Evolutionary conservation across 2,797 vertebrate genomes (phyloP).

Genomic region (Phalloptychus januarius): DNA sequence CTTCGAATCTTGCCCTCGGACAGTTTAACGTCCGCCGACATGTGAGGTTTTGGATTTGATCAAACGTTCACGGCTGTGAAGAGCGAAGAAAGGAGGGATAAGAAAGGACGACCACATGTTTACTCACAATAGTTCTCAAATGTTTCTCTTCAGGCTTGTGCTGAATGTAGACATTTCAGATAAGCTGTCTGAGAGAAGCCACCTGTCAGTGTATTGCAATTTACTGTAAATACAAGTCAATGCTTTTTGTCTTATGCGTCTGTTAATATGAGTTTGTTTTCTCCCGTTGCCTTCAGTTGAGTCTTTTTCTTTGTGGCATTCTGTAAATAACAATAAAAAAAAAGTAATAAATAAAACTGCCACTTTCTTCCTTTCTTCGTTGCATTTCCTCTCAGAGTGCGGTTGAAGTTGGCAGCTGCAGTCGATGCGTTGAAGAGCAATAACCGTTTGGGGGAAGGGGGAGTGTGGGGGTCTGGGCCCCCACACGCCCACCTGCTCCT

Average conservation of each 20-base stretch:
- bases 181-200: constrained; percentile 40
- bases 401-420: constrained; percentile 35
- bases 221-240: constrained; percentile 39
- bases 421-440: not conserved
- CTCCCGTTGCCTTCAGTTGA: not conserved
- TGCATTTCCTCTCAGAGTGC: constrained; percentile 42
- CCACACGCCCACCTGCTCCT: not conserved
- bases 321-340: not conserved
- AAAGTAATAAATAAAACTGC: constrained; percentile 16
- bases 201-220: not conserved
- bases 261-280: not conserved
- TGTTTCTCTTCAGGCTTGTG: not conserved
- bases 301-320: not conserved
- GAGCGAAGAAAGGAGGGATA: not conserved
- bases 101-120: not conserved
- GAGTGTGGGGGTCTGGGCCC: constrained; percentile 12
- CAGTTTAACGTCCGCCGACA: not conserved
- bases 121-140: not conserved
- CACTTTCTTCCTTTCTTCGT: constrained; percentile 2
- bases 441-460: constrained; percentile 52
- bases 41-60: not conserved
- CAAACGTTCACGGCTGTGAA: not conserved
- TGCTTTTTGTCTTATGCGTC: not conserved
- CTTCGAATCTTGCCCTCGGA: not conserved
- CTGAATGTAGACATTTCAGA: constrained; percentile 7